These are phyloP conservation scores for Mactromeris polynyma DNA, from an alignment of 2,888 invertebrate species.

Conservation along the genomic window DNA sequence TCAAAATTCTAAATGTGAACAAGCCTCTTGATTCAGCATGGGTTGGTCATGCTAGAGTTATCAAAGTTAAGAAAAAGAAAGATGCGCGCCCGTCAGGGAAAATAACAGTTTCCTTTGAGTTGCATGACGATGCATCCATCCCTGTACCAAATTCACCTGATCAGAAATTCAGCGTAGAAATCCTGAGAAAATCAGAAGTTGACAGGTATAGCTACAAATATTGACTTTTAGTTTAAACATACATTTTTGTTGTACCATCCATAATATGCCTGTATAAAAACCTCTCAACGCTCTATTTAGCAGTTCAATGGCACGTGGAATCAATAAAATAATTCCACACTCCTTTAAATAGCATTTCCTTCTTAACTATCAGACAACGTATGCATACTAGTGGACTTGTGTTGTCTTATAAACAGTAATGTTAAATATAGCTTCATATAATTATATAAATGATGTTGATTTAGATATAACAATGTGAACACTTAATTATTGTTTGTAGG, in stretches of 20 bases:
- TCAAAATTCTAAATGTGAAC: neutral
- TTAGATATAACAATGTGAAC: no score
- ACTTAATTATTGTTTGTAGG: conserved; percentile 34
- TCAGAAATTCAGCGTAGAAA: conserved; percentile 49
- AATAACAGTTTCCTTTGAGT: conserved; percentile 29
- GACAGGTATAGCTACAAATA: conserved; percentile 39
- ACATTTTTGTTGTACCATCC: no score
- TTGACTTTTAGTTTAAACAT: neutral
- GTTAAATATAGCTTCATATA: no score
- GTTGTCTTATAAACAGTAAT: no score
- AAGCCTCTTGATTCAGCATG: conserved; percentile 11
- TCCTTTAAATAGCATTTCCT: no score
- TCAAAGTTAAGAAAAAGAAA: conserved; percentile 39
- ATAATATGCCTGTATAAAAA: no score
- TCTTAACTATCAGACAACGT: no score
- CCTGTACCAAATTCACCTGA: neutral
- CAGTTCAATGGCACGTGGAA: no score
- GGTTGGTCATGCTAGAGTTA: conserved; percentile 47
- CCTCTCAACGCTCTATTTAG: no score
- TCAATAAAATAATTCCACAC: no score
- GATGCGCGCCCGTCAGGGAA: neutral
- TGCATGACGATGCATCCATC: conserved; percentile 21
- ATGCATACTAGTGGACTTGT: no score
- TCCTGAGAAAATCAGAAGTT: conserved; percentile 56
- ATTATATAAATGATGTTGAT: no score